Percentiles rank a stretch among this genome's conserved stretches.
phyloP scores from a whole-genome alignment of 2,888 invertebrate genomes.

The Drosophila paranaensis region DNA sequence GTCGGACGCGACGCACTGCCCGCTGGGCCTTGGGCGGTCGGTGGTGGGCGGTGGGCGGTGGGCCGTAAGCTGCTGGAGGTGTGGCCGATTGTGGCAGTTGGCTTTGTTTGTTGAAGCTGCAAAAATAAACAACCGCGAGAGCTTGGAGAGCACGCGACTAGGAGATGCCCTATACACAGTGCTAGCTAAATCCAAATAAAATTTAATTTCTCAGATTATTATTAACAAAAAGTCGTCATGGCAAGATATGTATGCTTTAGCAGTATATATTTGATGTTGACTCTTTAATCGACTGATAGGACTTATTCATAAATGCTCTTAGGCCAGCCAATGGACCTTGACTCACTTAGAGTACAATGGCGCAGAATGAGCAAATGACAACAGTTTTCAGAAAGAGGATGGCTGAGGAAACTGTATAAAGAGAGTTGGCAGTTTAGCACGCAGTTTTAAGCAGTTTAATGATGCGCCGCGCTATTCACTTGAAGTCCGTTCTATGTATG shows the following conservation, averaged over 20 bases:
- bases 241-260: neutral
- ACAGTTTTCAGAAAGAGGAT: constrained; percentile 21
- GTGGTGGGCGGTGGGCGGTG: neutral
- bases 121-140: constrained; percentile 54
- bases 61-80: neutral
- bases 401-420: neutral
- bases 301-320: too few relatives aligned
- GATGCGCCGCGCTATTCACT: constrained; percentile 52
- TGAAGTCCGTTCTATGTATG: constrained; percentile 6
- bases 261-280: too few relatives aligned
- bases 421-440: constrained; percentile 44
- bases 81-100: constrained; percentile 46
- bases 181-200: neutral
- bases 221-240: neutral
- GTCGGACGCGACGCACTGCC: neutral
- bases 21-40: neutral
- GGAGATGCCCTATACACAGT: neutral
- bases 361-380: constrained; percentile 63
- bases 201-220: neutral
- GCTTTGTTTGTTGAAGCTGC: constrained; percentile 77
- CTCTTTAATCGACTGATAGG: too few relatives aligned
- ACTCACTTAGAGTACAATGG: constrained; percentile 33
- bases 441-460: constrained; percentile 62
- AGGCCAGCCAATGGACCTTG: neutral
- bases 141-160: neutral